phyloP scores from a whole-genome alignment of 2,888 invertebrate species.

The Chouioia cunea region DNA sequence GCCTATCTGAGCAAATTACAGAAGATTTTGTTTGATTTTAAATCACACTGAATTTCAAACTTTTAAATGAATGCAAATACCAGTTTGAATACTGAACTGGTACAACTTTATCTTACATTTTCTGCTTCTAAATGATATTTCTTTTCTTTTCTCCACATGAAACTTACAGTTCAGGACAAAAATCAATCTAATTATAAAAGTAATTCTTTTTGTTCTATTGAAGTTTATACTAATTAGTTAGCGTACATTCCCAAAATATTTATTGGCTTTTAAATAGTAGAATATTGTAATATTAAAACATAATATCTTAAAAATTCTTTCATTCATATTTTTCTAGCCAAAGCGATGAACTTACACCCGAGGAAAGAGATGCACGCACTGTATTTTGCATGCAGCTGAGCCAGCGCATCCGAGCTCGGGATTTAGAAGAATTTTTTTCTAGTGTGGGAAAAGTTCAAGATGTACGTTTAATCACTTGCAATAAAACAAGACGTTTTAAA shows the following conservation, averaged over 20 bases:
- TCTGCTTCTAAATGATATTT: background rate
- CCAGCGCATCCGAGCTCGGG: slow-evolving; percentile 91
- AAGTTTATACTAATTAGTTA: too few relatives aligned
- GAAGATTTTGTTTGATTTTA: too few relatives aligned
- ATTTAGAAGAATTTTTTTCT: slow-evolving; percentile 98
- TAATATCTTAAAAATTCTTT: slow-evolving; percentile 11
- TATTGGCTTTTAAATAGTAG: slow-evolving; percentile 2
- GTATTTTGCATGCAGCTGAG: slow-evolving; percentile 99
- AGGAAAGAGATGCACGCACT: slow-evolving; percentile 98
- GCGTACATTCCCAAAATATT: too few relatives aligned
- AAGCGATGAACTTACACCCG: slow-evolving; percentile 84
- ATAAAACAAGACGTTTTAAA: slow-evolving; percentile 98
- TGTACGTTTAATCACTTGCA: slow-evolving; percentile 98
- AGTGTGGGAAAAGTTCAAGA: slow-evolving; percentile 98
- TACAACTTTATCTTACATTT: slow-evolving; percentile 12
- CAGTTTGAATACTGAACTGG: too few relatives aligned
- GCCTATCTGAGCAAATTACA: too few relatives aligned
- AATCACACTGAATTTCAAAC: too few relatives aligned
- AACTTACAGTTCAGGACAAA: background rate
- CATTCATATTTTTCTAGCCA: slow-evolving; percentile 50
- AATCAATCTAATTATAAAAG: too few relatives aligned
- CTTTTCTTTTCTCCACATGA: slow-evolving; percentile 12
- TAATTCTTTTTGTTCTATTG: too few relatives aligned
- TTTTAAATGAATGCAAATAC: too few relatives aligned
- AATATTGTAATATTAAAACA: background rate